These are phyloP conservation scores for Agrochola circellaris DNA, from an alignment of 2,888 invertebrate genomes.

Conservation along the genomic window DNA sequence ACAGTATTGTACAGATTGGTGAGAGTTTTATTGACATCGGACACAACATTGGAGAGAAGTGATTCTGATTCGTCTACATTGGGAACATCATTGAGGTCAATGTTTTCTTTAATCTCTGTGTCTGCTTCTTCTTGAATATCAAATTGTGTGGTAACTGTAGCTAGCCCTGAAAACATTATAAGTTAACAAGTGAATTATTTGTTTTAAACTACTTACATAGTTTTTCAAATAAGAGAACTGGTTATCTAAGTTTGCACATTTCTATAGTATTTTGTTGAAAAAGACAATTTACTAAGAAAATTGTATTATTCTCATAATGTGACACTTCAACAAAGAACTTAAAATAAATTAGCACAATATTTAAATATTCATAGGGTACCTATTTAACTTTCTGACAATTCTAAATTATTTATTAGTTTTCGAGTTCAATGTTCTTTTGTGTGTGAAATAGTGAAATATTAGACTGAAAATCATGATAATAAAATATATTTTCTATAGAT, in stretches of 20 bases:
- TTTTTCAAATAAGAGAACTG: not conserved
- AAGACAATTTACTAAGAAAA: not conserved
- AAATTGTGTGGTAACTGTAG: constrained; percentile 75
- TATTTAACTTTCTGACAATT: constrained; percentile 16
- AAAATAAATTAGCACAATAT: constrained; percentile 12
- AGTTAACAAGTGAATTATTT: not conserved
- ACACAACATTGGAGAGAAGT: constrained; percentile 85
- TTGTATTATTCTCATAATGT: not conserved
- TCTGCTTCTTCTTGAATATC: constrained; percentile 82
- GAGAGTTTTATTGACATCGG: constrained; percentile 87
- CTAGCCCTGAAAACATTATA: constrained; percentile 70
- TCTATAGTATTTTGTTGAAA: not conserved
- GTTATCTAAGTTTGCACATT: not conserved
- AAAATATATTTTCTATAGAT: not conserved
- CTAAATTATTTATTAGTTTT: constrained; percentile 13
- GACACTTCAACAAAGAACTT: not conserved
- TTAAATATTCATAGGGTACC: constrained; percentile 30
- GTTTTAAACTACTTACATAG: not conserved
- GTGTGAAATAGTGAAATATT: not conserved
- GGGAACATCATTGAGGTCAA: constrained; percentile 77
- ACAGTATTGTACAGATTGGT: constrained; percentile 86
- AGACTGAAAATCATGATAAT: not conserved
- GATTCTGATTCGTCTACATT: constrained; percentile 88
- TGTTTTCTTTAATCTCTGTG: constrained; percentile 70
- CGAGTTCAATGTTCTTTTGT: constrained; percentile 41